phyloP scores from a whole-genome alignment of 2,888 invertebrate genomes.

The Nyleta sp. region DNA sequence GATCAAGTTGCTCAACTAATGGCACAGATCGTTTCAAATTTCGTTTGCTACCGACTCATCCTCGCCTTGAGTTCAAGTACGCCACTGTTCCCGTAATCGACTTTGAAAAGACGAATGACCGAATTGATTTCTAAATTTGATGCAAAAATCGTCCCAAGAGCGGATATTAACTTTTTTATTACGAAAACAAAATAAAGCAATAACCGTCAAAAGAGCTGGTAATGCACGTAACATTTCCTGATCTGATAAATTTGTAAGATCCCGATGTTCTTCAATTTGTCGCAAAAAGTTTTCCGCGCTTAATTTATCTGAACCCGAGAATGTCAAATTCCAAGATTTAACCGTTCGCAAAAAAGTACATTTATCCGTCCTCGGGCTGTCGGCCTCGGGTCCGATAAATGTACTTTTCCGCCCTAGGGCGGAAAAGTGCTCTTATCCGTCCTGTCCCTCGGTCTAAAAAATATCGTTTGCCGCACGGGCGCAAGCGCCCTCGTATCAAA shows the following conservation, averaged over 20 bases:
- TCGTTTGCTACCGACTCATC: slow-evolving; percentile 4
- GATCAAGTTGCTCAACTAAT: slow-evolving; percentile 30
- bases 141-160: slow-evolving; percentile 21
- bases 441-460: no score
- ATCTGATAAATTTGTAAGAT: not conserved
- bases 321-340: slow-evolving; percentile 30
- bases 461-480: no score
- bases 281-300: slow-evolving; percentile 36
- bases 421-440: no score
- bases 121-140: slow-evolving; percentile 8
- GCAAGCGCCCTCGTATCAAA: no score
- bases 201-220: slow-evolving; percentile 2
- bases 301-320: not conserved
- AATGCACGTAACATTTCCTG: slow-evolving; percentile 14
- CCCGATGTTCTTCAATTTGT: slow-evolving; percentile 16
- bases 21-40: slow-evolving; percentile 4
- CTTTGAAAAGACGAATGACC: slow-evolving; percentile 12
- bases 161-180: not conserved
- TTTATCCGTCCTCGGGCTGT: no score
- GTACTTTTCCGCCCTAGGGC: no score
- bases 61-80: slow-evolving; percentile 18
- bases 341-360: slow-evolving; percentile 4
- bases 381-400: no score
- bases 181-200: slow-evolving; percentile 36
- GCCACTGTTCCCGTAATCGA: slow-evolving; percentile 7